Evolutionary conservation across 2,888 invertebrate species (phyloP), one percentile per base, ranked within the genome.

Genomic region (Eristalinus sepulchralis): DNA sequence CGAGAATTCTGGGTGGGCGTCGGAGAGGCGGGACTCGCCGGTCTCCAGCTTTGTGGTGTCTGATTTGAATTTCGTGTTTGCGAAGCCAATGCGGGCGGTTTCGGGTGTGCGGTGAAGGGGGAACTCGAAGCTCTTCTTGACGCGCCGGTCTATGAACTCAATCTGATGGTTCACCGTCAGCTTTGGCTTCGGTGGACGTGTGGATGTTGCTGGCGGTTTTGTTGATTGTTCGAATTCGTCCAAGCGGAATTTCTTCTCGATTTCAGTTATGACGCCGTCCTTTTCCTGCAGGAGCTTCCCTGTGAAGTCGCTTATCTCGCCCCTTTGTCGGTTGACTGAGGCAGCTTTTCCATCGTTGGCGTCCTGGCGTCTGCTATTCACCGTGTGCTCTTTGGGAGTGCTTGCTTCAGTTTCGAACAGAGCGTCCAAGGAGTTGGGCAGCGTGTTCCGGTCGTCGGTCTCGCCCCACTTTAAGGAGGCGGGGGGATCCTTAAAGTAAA

Each of bases 81-180:
- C 92, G 80, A 92, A 91, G 78, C 92, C 92, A 39, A 91, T 89
- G 79, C 92, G 91, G 27, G 68, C 39, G 80, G 91, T 90, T 67
- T 91, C 91, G 1, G 91, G 90, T 0, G 90, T 78, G 57, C 90
- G 91, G 81, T 91, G 92, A 89, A 91, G 89, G 11, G 91, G 92
- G 83, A 91, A 92, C 82, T 91, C 92, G 71, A 91, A 92, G 89
- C 91, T 92, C 80, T 92, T 92, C 90, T 92, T 92, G 2, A 92
- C 92, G n/a, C 92, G 90, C 1, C 92, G 90, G 80, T 92, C 93
- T 36, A 92, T 91, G 80, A 91, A 92, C 55, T 89, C 90, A 22
- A 57, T 57, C 17, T 57, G 57, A 6, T 57, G 57, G 11, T 57
- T 57, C 57, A 57, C 57, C 24, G 24, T 22, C 24, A 57, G 57